Percentiles rank a stretch among this genome's conserved stretches.
Evolutionary conservation across 2,797 vertebrate genomes (phyloP).

Genomic region (Muscicapa striata): DNA sequence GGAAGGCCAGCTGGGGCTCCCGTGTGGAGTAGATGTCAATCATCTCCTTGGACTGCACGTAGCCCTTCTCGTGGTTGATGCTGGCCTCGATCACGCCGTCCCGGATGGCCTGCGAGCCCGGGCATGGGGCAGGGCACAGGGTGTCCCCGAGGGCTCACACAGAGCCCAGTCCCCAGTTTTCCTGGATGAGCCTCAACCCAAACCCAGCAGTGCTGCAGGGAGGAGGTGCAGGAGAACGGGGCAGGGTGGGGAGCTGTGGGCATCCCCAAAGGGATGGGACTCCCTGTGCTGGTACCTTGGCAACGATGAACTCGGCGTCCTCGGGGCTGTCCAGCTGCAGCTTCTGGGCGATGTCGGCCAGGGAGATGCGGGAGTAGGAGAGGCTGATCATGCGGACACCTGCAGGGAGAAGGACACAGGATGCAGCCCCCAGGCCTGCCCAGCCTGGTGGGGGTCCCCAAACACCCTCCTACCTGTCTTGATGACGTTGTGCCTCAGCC

Average conservation of each 20-base stretch:
- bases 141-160: not conserved
- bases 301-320: conserved; percentile 96
- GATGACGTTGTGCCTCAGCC: conserved; percentile 96
- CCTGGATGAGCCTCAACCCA: not conserved
- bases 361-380: conserved; percentile 94
- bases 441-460: not conserved
- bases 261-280: not conserved
- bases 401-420: not conserved
- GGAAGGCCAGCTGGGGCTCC: conserved; percentile 96
- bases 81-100: conserved; percentile 97
- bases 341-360: conserved; percentile 95
- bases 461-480: conserved; percentile 85
- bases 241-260: not conserved
- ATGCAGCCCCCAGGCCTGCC: not conserved
- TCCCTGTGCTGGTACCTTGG: conserved; percentile 81
- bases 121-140: not conserved
- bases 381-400: conserved; percentile 98
- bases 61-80: conserved; percentile 98
- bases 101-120: conserved; percentile 86
- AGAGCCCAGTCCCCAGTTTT: not conserved
- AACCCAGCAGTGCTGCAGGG: fast-evolving
- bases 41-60: conserved; percentile 96
- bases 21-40: conserved; percentile 96
- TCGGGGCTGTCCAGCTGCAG: conserved; percentile 96
- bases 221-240: fast-evolving